Evolutionary conservation across 2,888 invertebrate species (phyloP).

Genomic region (Emmelina monodactyla): DNA sequence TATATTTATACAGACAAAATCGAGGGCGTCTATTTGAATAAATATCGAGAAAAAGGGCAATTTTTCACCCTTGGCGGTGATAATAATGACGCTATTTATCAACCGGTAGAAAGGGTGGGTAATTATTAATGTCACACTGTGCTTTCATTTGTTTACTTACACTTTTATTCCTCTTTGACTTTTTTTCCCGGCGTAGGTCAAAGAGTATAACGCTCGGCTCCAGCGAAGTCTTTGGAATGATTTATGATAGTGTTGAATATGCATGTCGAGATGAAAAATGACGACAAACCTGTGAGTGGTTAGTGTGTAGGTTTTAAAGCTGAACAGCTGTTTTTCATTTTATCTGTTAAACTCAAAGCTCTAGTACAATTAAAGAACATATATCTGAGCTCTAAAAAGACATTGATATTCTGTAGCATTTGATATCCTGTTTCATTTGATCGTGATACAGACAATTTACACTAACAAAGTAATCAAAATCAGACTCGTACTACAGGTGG

Average conservation of each 20-base stretch:
- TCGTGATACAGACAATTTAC: too few relatives aligned
- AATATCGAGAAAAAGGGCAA: conserved; percentile 49
- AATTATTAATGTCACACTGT: conserved; percentile 57
- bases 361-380: too few relatives aligned
- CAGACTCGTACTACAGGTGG: too few relatives aligned
- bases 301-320: conserved; percentile 29
- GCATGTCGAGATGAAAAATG: conserved; percentile 64
- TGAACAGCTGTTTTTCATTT: too few relatives aligned
- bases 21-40: conserved; percentile 51
- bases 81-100: conserved; percentile 64
- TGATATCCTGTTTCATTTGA: too few relatives aligned
- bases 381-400: too few relatives aligned
- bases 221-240: conserved; percentile 47
- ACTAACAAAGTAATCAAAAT: too few relatives aligned
- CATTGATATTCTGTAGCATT: too few relatives aligned
- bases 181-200: conserved; percentile 50
- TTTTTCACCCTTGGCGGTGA: conserved; percentile 53
- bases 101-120: conserved; percentile 55
- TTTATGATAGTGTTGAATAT: conserved; percentile 63
- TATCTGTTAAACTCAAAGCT: too few relatives aligned
- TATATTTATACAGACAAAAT: too few relatives aligned
- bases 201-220: conserved; percentile 36
- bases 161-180: conserved; percentile 29
- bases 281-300: conserved; percentile 43
- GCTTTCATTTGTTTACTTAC: conserved; percentile 54